Conservation (phyloP, 1,140 invertebrate species). For the Drosophila oshimai region DNA sequence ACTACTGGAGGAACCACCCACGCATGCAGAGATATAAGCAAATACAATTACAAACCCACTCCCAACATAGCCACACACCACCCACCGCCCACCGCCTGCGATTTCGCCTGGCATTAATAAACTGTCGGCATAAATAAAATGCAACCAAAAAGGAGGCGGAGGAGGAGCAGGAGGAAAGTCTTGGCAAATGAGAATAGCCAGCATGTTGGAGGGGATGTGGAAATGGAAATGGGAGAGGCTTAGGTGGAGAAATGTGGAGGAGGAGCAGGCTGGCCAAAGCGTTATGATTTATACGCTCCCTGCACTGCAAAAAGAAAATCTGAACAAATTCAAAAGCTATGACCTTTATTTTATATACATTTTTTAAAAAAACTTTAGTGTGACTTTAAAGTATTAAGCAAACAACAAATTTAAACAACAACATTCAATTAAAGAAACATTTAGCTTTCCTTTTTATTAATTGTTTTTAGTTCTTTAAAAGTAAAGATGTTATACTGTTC, state of each 20-base stretch:
- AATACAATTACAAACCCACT: slow-evolving; percentile 67
- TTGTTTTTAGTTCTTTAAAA: no score
- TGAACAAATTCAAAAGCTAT: background rate
- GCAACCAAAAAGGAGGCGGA: slow-evolving; percentile 34
- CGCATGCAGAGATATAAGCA: slow-evolving; percentile 51
- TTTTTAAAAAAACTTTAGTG: no score
- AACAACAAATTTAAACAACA: no score
- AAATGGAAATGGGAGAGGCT: background rate
- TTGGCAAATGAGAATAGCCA: slow-evolving; percentile 40
- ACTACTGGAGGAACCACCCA: background rate
- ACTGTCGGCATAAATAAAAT: slow-evolving; percentile 79
- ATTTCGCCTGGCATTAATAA: slow-evolving; percentile 65
- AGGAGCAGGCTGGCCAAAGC: slow-evolving; percentile 15
- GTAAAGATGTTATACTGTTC: no score
- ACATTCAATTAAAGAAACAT: no score
- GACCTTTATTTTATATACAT: no score
- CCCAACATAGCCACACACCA: slow-evolving; percentile 16
- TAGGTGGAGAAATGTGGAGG: slow-evolving; percentile 1
- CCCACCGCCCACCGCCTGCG: slow-evolving; percentile 8
- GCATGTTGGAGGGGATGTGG: background rate
- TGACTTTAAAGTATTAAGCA: no score
- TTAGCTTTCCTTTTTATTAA: no score
- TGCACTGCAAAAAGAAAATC: background rate
- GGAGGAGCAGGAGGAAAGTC: slow-evolving; percentile 12
- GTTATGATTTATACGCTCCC: slow-evolving; percentile 66